Percentiles rank a stretch among this genome's conserved stretches.
Evolutionary conservation across 1,140 invertebrate species (phyloP).

Genomic region (Rhizoglyphus robini): DNA sequence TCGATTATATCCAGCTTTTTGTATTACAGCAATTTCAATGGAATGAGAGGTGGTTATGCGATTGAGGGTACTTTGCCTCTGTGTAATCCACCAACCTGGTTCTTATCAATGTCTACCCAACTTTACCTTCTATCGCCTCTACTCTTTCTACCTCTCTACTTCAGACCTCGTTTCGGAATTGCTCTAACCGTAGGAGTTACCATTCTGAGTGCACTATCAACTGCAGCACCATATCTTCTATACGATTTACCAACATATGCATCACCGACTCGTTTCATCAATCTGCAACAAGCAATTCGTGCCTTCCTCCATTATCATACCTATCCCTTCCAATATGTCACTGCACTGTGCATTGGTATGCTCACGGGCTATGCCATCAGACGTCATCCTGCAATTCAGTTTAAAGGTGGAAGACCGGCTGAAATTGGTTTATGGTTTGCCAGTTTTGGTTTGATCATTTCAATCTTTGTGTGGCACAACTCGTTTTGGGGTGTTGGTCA

Average conservation of each 20-base stretch:
- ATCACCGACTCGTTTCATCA: neutral
- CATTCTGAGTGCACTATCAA: neutral
- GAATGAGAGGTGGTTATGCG: neutral
- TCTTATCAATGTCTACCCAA: neutral
- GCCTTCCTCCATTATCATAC: neutral
- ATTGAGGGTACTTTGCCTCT: neutral
- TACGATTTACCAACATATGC: neutral
- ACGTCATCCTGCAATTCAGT: neutral
- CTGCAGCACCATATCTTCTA: neutral
- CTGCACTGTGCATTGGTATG: neutral
- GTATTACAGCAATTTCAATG: conserved; percentile 11
- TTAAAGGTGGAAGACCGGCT: neutral
- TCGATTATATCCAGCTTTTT: neutral
- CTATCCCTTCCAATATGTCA: neutral
- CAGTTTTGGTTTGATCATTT: neutral
- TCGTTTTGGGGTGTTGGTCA: neutral
- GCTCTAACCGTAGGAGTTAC: neutral
- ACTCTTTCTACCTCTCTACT: neutral
- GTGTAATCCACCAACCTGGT: conserved; percentile 4
- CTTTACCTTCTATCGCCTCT: conserved; percentile 4
- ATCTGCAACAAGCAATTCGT: neutral
- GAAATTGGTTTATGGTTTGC: neutral
- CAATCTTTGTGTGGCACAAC: neutral
- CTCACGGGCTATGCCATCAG: neutral
- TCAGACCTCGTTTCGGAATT: neutral